Evolutionary conservation across 2,888 invertebrate genomes (phyloP).

Genomic region (Gibbula magus): DNA sequence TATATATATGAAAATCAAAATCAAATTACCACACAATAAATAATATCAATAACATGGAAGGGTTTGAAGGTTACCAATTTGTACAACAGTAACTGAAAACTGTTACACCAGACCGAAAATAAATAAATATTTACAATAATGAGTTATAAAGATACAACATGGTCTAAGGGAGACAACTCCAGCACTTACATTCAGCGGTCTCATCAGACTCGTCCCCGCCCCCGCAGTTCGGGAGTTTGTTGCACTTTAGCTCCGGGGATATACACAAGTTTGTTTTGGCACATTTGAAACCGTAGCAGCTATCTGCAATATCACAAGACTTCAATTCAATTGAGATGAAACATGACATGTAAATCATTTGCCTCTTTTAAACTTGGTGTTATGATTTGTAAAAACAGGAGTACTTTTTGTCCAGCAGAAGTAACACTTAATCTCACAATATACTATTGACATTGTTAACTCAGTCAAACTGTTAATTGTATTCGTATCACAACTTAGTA

Average conservation of each 20-base stretch:
- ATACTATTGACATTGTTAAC: too few species aligned
- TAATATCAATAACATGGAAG: background rate
- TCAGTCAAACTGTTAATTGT: too few species aligned
- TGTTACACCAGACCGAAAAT: background rate
- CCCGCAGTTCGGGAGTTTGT: conserved; percentile 90
- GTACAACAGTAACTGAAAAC: too few species aligned
- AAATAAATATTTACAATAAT: background rate
- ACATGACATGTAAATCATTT: too few species aligned
- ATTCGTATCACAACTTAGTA: too few species aligned
- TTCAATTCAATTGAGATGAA: too few species aligned
- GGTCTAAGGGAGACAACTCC: conserved; percentile 5
- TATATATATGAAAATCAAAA: background rate
- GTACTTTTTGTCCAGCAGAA: too few species aligned
- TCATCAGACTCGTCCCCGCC: conserved; percentile 85
- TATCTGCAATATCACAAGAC: conserved; percentile 43
- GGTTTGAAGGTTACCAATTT: background rate
- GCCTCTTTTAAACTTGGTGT: too few species aligned
- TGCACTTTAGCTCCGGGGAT: conserved; percentile 85
- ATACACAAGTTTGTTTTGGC: conserved; percentile 83
- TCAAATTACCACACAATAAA: background rate
- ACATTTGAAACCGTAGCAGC: conserved; percentile 65
- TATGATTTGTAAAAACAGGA: too few species aligned
- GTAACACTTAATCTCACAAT: too few species aligned
- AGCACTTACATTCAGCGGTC: conserved; percentile 61
- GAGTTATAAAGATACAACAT: background rate